Base-by-base conservation (phyloP, 92 coral and sea anemone genomes). In the Phymanthus crucifer region DNA sequence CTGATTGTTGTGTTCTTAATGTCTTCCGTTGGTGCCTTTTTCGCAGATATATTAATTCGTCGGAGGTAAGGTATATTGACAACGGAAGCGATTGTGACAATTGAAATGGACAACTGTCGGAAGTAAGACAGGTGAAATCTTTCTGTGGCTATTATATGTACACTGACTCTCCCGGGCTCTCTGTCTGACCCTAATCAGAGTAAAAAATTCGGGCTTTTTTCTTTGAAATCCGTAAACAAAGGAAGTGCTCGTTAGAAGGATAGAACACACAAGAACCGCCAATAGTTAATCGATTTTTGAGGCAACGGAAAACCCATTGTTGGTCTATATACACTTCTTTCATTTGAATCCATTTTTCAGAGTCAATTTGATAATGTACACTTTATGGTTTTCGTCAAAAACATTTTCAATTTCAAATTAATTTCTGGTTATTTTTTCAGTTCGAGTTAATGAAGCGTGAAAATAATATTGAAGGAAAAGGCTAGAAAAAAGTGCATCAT, bases 81-180 rank as follows among this genome's bases (percentile, higher is more conserved):
- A 58, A 54, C 76, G 86, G 86, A 82, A 57, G 86, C 71, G 5
- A 35, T 65, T 57, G 6, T 82, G 86, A 82, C 86, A 82, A 82
- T 73, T 78, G 66, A 46, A 82, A 61, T 61, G 80, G 66, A 61
- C 73, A 82, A 74, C 72, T 78, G 85, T 83, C 93, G 93, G 93
- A 89, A 89, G 83, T 79, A 21, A 45, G 68, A 68, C 93, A 89
- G 93, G 93, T 89, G 93, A 89, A 81, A 38, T 43, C 83, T 46
- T 64, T 84, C 71, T 70, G 68, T 79, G 74, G 73, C 84, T 85
- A 82, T 73, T 82, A 84, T 82, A 72, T 88, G 85, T 85, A 80
- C 85, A 78, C 85, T 74, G 83, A 74, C 90, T 78, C 76, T 65
- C 40, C 82, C 83, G 54, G 75, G 32, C 50, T 84, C 68, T 50